phyloP scores from a whole-genome alignment of 92 coral and sea anemone species.

The Hydrozoanthus gracilis region DNA sequence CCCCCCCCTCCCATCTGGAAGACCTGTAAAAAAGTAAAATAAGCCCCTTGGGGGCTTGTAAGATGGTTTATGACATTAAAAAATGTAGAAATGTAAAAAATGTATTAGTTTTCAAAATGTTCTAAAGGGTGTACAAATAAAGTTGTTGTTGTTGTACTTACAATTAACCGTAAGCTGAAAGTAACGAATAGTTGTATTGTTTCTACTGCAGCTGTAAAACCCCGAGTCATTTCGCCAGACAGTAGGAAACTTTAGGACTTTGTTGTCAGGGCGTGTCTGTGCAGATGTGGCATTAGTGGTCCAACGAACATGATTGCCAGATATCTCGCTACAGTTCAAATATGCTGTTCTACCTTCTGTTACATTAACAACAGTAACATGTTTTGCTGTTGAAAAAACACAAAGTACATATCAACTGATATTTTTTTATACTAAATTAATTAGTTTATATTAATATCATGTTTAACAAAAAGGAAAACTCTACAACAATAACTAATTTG shows the following conservation, averaged over 20 bases:
- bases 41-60: too few species aligned
- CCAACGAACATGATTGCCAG: background rate
- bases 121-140: too few species aligned
- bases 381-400: constrained; percentile 3
- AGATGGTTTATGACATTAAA: background rate
- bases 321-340: constrained; percentile 15
- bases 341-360: background rate
- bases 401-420: background rate
- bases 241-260: background rate
- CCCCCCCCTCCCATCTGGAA: too few species aligned
- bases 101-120: background rate
- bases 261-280: background rate
- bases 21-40: too few species aligned
- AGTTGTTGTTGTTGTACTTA: background rate
- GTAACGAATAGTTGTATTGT: background rate
- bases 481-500: too few species aligned
- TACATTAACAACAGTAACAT: constrained; percentile 1
- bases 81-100: background rate
- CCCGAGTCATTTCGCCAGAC: constrained; percentile 12
- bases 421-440: background rate
- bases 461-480: too few species aligned
- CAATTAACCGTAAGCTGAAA: constrained; percentile 10
- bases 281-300: constrained; percentile 1
- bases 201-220: background rate
- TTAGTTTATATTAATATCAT: background rate